Evolutionary conservation across 2,888 invertebrate genomes (phyloP), one percentile per base, ranked within the genome.

Genomic region (Pheosia gnoma): DNA sequence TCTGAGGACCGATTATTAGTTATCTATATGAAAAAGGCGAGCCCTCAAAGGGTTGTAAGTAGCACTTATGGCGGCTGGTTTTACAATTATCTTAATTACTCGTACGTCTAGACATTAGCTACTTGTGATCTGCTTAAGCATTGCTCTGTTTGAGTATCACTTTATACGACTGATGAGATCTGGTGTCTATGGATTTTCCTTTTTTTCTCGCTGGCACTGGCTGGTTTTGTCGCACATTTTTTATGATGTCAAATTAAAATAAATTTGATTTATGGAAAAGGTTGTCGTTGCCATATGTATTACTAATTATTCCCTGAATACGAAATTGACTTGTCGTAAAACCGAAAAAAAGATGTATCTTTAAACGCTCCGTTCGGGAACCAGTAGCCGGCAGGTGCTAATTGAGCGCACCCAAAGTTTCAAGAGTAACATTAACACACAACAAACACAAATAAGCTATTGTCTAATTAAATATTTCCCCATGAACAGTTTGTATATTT

Each of bases 381-480:
- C 86, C 89, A 84, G 89, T 84, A 86, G 89, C 83, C 74, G 63
- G 57, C 59, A 92, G 90, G 92, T 92, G 92, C 82, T 93, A 91
- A 91, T 90, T 89, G 88, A 64, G 72, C 83, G 83, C 83, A 81
- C 82, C 83, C 84, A 86, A 81, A 81, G 73, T 82, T 84, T 85
- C 89, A 87, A 90, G 88, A 89, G 86, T 84, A 85, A 83, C 93
- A 93, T 93, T 93, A 93, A 92, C 90, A 87, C 86, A 89, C 87
- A 88, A 89, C 93, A 92, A 93, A 93, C 88, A 90, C 89, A 91
- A 91, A 91, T 93, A 92, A 93, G 84, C 91, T 91, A 90, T 92
- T 91, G 90, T 91, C 88, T 93, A 93, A 93, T 93, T 93, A 93
- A 91, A 93, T 91, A 88, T 91, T 92, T 93, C 93, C 93, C 91